Conservation (phyloP, 2,888 invertebrate genomes). For the Lasioglossum leucozonium region DNA sequence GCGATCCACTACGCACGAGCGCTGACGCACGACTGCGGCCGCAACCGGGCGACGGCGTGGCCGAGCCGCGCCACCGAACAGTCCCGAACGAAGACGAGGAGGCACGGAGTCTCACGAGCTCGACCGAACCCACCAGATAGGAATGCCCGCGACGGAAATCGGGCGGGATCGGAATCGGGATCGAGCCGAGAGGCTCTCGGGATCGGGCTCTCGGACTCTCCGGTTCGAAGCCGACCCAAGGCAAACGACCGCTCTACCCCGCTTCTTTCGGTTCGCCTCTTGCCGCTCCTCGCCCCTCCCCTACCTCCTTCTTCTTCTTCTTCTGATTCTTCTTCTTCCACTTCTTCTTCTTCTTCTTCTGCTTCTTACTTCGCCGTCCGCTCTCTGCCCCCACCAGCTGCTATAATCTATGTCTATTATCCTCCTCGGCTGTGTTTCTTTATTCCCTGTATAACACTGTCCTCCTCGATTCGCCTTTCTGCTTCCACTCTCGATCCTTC, state of each 20-base stretch:
- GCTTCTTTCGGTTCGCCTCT: conserved; percentile 69
- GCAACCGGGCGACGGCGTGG: conserved; percentile 68
- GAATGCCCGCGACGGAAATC: conserved; percentile 83
- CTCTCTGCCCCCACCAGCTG: conserved; percentile 61
- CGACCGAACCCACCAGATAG: conserved; percentile 70
- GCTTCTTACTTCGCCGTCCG: conserved; percentile 16
- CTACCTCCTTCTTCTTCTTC: neutral
- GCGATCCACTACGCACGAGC: conserved; percentile 76
- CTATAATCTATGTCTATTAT: conserved; percentile 75
- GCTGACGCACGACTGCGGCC: conserved; percentile 80
- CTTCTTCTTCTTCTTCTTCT: neutral
- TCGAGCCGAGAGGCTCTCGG: conserved; percentile 73
- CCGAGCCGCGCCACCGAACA: conserved; percentile 64
- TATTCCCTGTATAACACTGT: conserved; percentile 55
- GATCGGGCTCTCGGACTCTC: conserved; percentile 63
- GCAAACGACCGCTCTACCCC: conserved; percentile 83
- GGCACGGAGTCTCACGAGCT: conserved; percentile 66
- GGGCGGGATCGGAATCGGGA: conserved; percentile 83
- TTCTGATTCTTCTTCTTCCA: neutral
- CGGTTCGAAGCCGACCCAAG: conserved; percentile 82
- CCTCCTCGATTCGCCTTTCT: conserved; percentile 16
- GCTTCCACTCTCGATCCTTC: neutral
- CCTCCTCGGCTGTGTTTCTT: conserved; percentile 62
- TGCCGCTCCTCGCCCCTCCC: neutral
- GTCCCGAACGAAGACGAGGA: conserved; percentile 43